Evolutionary conservation across 1,140 invertebrate genomes (phyloP).

Genomic region (Bombus haemorrhoidalis): DNA sequence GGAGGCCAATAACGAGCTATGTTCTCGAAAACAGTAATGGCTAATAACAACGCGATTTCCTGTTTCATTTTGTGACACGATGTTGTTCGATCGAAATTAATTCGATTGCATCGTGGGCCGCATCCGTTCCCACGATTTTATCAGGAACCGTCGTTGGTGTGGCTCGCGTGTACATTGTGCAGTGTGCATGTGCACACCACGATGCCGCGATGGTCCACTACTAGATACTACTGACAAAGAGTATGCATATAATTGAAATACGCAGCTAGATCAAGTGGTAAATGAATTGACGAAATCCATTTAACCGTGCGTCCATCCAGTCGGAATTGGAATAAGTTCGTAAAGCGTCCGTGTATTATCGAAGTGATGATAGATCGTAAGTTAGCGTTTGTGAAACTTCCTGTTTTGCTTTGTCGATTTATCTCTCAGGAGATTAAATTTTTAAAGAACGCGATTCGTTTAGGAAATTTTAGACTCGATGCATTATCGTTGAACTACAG

Average conservation of each 20-base stretch:
- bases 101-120: slow-evolving; percentile 58
- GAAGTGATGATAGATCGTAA: neutral
- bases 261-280: slow-evolving; percentile 62
- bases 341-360: slow-evolving; percentile 16
- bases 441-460: neutral
- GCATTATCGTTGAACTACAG: neutral
- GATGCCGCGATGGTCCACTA: neutral
- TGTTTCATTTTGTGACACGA: slow-evolving; percentile 55
- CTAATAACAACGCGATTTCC: slow-evolving; percentile 66
- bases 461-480: too few species aligned
- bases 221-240: slow-evolving; percentile 58
- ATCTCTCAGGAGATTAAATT: neutral
- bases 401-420: neutral
- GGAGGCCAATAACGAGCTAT: slow-evolving; percentile 20
- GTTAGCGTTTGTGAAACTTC: neutral
- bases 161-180: neutral
- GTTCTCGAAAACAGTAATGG: slow-evolving; percentile 53
- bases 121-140: slow-evolving; percentile 61
- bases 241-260: slow-evolving; percentile 68
- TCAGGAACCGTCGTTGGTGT: slow-evolving; percentile 14
- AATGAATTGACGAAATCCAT: slow-evolving; percentile 68
- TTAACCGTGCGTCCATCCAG: slow-evolving; percentile 51
- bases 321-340: slow-evolving; percentile 54
- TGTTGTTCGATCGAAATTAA: slow-evolving; percentile 65
- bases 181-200: neutral